Conservation (phyloP, 2,113 vertebrate species). For the Cyanocitta stelleri region DNA sequence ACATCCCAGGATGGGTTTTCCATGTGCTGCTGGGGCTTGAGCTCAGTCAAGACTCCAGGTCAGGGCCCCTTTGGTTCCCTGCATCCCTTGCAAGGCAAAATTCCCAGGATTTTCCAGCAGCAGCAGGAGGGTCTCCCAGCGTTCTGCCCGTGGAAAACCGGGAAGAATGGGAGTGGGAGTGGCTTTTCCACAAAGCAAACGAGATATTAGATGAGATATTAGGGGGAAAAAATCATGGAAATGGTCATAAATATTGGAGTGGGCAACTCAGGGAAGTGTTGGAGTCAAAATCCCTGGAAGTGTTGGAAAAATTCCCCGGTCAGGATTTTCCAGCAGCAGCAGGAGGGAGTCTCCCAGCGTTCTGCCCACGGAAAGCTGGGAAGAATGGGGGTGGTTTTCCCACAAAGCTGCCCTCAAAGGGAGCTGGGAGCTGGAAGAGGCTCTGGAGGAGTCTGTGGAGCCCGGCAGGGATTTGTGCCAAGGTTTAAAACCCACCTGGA, state of each 20-base stretch:
- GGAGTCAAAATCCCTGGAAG: too few relatives aligned
- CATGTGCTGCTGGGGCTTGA: background rate
- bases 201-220: too few relatives aligned
- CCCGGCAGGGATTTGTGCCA: background rate
- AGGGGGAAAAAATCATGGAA: too few relatives aligned
- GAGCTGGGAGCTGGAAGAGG: background rate
- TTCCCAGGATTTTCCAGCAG: too few relatives aligned
- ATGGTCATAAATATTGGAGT: too few relatives aligned
- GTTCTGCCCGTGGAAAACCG: too few relatives aligned
- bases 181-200: too few relatives aligned
- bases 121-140: too few relatives aligned
- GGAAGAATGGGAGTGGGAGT: too few relatives aligned
- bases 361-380: background rate
- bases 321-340: background rate
- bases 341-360: background rate
- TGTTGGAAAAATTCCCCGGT: too few relatives aligned
- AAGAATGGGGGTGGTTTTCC: background rate
- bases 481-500: background rate
- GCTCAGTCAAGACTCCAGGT: background rate
- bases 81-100: background rate
- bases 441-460: background rate
- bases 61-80: background rate
- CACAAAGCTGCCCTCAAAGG: background rate
- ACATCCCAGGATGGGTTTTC: background rate
- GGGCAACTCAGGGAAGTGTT: too few relatives aligned